phyloP scores from a whole-genome alignment of 2,888 invertebrate genomes.

The Tiliacea citrago region DNA sequence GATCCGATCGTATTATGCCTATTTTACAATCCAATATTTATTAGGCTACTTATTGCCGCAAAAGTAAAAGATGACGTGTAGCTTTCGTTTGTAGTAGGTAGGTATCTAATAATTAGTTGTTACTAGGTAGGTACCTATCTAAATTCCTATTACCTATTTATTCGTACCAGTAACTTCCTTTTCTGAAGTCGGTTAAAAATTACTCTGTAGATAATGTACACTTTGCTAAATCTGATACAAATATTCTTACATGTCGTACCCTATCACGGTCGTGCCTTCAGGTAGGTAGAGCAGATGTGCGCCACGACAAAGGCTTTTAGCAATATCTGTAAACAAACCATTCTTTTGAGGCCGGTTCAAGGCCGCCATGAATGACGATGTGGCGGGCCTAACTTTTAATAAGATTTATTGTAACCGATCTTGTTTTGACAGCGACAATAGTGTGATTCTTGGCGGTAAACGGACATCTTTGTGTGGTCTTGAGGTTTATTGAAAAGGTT shows the following conservation, averaged over 20 bases:
- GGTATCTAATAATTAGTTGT: no score
- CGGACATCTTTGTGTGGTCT: slow-evolving; percentile 87
- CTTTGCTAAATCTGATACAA: slow-evolving; percentile 19
- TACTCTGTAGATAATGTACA: not conserved
- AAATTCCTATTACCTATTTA: not conserved
- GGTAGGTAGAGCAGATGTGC: slow-evolving; percentile 85
- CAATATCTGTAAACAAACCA: slow-evolving; percentile 83
- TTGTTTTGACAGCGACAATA: slow-evolving; percentile 90
- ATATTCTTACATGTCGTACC: slow-evolving; percentile 10
- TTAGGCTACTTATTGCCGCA: no score
- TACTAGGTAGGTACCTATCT: no score
- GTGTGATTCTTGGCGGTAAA: slow-evolving; percentile 83
- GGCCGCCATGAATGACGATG: slow-evolving; percentile 82
- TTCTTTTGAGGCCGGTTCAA: slow-evolving; percentile 82
- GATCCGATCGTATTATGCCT: not conserved
- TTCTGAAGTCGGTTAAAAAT: not conserved
- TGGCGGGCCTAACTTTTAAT: slow-evolving; percentile 85
- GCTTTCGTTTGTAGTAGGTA: no score
- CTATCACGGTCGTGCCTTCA: slow-evolving; percentile 52
- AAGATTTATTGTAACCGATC: slow-evolving; percentile 91
- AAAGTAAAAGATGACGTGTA: no score
- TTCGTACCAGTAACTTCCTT: not conserved
- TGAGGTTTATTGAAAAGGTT: slow-evolving; percentile 74
- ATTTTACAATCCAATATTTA: not conserved
- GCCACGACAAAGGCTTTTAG: slow-evolving; percentile 79